A percentile compares a stretch with the other conserved stretches of the same genome.
phyloP scores from a whole-genome alignment of 2,888 invertebrate species.

The Lasioglossum morio region DNA sequence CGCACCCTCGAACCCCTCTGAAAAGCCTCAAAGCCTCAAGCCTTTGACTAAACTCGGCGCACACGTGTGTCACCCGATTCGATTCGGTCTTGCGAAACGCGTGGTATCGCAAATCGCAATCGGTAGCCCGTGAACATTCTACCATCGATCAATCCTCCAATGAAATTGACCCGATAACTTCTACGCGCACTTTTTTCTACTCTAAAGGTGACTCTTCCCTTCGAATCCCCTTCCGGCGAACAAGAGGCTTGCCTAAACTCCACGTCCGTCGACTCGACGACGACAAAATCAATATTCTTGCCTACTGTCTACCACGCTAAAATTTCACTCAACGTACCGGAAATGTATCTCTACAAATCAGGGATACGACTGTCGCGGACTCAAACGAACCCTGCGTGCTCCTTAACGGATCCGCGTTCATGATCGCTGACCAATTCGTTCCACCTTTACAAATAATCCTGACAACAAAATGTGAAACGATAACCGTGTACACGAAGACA shows the following conservation, averaged over 20 bases:
- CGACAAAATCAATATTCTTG: neutral
- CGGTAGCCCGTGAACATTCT: slow-evolving; percentile 37
- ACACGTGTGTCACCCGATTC: slow-evolving; percentile 24
- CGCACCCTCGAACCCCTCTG: neutral
- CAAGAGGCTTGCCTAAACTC: neutral
- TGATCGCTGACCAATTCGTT: neutral
- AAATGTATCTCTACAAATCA: neutral
- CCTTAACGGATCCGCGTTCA: neutral
- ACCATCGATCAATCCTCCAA: slow-evolving; percentile 23
- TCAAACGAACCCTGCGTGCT: neutral
- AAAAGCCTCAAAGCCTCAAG: neutral
- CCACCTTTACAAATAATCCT: neutral
- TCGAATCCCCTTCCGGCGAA: neutral
- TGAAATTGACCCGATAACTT: slow-evolving; percentile 26
- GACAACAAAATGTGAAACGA: neutral
- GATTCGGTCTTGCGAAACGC: slow-evolving; percentile 29
- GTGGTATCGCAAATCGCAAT: slow-evolving; percentile 16
- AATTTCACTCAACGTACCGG: neutral
- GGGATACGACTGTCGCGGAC: neutral
- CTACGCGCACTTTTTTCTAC: slow-evolving; percentile 61
- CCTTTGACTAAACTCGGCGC: neutral
- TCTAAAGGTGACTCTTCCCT: neutral
- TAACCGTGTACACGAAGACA: neutral
- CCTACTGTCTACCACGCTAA: neutral
- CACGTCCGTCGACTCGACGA: neutral